These are phyloP conservation scores for Pterois miles DNA, from an alignment of 2,797 vertebrate species.

Conservation along the genomic window DNA sequence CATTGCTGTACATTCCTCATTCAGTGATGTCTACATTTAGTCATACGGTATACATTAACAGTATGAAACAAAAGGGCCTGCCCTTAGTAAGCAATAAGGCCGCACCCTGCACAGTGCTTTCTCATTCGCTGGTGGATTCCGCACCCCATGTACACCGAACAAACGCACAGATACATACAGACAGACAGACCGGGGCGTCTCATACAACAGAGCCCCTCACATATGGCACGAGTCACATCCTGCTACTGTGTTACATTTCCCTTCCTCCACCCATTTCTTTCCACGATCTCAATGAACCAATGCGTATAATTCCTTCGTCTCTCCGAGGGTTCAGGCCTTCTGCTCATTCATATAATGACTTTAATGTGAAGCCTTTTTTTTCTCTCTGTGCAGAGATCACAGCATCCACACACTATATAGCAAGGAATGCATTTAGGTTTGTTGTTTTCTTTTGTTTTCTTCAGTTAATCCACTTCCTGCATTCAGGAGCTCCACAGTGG, in stretches of 20 bases:
- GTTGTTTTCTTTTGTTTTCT: constrained; percentile 22
- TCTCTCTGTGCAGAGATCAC: constrained; percentile 78
- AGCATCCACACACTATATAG: constrained; percentile 76
- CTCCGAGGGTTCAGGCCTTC: constrained; percentile 61
- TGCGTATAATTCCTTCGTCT: constrained; percentile 29
- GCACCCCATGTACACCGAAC: constrained; percentile 81
- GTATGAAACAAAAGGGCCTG: constrained; percentile 93
- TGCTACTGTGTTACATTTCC: constrained; percentile 76
- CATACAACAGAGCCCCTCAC: constrained; percentile 73
- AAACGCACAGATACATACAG: constrained; percentile 70
- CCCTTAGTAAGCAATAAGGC: constrained; percentile 95
- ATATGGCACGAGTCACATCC: constrained; percentile 82
- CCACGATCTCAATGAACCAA: constrained; percentile 28
- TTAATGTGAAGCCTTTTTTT: constrained; percentile 70
- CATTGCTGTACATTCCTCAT: constrained; percentile 99
- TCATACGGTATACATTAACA: constrained; percentile 82
- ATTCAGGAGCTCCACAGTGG: constrained; percentile 96
- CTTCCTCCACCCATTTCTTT: constrained; percentile 58
- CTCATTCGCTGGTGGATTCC: constrained; percentile 98
- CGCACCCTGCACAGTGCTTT: constrained; percentile 97
- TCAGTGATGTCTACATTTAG: constrained; percentile 99
- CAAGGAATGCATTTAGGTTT: constrained; percentile 84
- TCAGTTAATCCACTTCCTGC: constrained; percentile 99
- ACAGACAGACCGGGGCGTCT: constrained; percentile 64
- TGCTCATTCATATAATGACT: constrained; percentile 60